Conservation (phyloP, 2,888 invertebrate genomes). For the Deilephila porcellus region DNA sequence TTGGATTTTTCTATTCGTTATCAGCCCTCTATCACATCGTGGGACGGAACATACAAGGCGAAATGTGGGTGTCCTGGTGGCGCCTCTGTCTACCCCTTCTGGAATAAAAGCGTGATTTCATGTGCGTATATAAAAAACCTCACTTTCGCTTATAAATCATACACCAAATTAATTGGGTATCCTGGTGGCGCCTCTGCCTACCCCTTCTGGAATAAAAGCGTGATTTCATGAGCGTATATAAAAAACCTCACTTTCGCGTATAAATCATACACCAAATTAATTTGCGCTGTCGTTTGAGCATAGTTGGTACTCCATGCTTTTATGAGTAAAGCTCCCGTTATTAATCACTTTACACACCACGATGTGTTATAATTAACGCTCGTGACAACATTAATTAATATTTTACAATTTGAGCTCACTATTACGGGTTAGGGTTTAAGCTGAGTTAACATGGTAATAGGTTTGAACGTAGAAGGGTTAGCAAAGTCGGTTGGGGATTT, state of each 20-base stretch:
- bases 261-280: conserved; percentile 8
- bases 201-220: too few species aligned
- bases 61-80: too few species aligned
- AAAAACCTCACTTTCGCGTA: background rate
- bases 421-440: background rate
- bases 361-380: conserved; percentile 1
- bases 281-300: background rate
- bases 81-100: too few species aligned
- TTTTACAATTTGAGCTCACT: background rate
- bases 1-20: too few species aligned
- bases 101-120: too few species aligned
- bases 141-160: background rate
- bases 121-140: too few species aligned
- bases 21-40: too few species aligned
- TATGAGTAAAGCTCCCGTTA: background rate
- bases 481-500: too few species aligned
- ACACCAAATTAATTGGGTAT: background rate
- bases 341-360: too few species aligned
- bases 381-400: conserved; percentile 13
- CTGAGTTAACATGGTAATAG: background rate
- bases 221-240: too few species aligned
- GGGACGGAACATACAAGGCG: too few species aligned
- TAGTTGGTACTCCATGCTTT: conserved; percentile 1
- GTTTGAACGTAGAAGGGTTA: background rate
- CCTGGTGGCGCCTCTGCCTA: too few species aligned